phyloP scores from a whole-genome alignment of 2,888 invertebrate genomes.

The Tolmerus cingulatus region DNA sequence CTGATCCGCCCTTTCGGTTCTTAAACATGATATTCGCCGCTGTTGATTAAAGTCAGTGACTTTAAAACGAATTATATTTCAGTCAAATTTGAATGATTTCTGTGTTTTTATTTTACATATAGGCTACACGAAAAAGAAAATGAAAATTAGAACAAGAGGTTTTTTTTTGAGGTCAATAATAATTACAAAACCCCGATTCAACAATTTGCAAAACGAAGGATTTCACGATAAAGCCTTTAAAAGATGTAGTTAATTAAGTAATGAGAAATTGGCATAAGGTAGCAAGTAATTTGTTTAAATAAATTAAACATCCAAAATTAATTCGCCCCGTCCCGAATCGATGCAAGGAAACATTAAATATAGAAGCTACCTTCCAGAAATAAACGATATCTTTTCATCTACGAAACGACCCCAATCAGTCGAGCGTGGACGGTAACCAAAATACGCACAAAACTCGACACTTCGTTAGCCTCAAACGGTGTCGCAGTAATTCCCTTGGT shows the following conservation, averaged over 20 bases:
- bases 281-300: background rate
- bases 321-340: background rate
- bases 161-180: too few species aligned
- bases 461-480: constrained; percentile 17
- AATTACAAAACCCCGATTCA: too few species aligned
- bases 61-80: background rate
- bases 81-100: background rate
- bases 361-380: background rate
- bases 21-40: background rate
- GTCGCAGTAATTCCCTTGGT: constrained; percentile 15
- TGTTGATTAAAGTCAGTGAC: background rate
- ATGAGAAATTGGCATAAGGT: background rate
- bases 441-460: background rate
- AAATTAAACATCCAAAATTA: background rate
- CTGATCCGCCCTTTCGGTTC: background rate
- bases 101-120: too few species aligned
- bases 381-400: background rate
- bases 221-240: background rate
- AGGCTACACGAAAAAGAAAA: too few species aligned
- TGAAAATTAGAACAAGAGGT: too few species aligned
- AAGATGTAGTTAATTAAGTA: background rate
- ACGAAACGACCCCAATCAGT: constrained; percentile 14
- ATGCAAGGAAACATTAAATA: background rate
- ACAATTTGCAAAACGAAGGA: too few species aligned
- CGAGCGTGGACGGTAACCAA: background rate